Evolutionary conservation across 1,140 invertebrate species (phyloP).

Genomic region (Philopotamus ludificatus): DNA sequence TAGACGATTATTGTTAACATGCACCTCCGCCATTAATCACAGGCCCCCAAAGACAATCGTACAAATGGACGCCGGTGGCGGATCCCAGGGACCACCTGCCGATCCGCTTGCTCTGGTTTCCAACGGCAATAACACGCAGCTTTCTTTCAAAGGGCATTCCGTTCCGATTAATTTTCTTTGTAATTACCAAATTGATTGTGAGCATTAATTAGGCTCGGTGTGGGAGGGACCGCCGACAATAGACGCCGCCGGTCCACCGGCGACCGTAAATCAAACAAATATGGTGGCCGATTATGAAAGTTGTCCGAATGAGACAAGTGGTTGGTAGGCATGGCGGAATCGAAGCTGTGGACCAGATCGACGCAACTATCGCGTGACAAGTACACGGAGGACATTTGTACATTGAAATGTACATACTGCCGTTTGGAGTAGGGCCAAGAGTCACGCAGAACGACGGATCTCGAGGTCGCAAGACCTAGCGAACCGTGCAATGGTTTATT

Average conservation of each 20-base stretch:
- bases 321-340: too few species aligned
- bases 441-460: too few species aligned
- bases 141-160: neutral
- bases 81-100: conserved; percentile 3
- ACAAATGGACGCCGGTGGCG: neutral
- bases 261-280: neutral
- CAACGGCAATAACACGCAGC: neutral
- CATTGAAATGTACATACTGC: too few species aligned
- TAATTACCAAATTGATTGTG: neutral
- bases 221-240: too few species aligned
- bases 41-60: neutral
- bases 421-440: too few species aligned
- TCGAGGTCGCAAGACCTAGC: too few species aligned
- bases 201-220: neutral
- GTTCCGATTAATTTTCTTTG: conserved; percentile 10
- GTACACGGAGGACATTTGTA: too few species aligned
- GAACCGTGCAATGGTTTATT: too few species aligned
- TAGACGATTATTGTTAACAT: conserved; percentile 21
- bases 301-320: neutral
- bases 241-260: too few species aligned
- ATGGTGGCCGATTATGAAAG: neutral
- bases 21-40: conserved; percentile 12
- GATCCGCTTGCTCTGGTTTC: neutral
- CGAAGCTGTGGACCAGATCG: too few species aligned
- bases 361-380: too few species aligned